Percentiles rank a stretch among this genome's conserved stretches.
Conservation (phyloP, 2,888 invertebrate genomes). For the Corbicula japonica region DNA sequence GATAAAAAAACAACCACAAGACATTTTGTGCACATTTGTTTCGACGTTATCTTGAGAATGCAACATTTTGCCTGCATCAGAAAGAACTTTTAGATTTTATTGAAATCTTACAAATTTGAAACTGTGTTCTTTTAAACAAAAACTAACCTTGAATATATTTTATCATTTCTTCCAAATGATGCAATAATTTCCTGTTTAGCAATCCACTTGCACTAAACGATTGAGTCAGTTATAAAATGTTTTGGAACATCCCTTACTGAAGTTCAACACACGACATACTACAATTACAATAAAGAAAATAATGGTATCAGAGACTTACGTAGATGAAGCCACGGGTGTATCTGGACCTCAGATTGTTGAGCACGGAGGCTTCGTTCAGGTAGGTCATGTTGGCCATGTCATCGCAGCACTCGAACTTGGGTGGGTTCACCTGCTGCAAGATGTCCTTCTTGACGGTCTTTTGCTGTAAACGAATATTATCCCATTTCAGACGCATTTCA, state of each 20-base stretch:
- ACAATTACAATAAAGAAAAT: neutral
- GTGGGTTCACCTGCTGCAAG: conserved; percentile 85
- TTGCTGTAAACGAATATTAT: conserved; percentile 88
- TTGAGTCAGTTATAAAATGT: neutral
- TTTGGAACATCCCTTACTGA: neutral
- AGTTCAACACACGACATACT: neutral
- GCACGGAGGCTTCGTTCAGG: conserved; percentile 85
- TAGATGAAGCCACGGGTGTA: conserved; percentile 83
- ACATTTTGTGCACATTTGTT: neutral
- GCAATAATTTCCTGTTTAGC: neutral
- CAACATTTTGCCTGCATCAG: neutral
- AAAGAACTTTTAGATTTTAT: too few relatives aligned
- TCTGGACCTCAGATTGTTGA: conserved; percentile 83
- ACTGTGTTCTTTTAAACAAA: too few relatives aligned
- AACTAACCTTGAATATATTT: neutral
- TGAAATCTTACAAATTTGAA: too few relatives aligned
- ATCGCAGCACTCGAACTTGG: conserved; percentile 84
- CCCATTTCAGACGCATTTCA: neutral
- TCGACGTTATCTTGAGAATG: neutral
- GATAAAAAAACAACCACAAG: neutral
- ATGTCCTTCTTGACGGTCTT: conserved; percentile 90
- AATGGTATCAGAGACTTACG: conserved; percentile 72
- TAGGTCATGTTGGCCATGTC: conserved; percentile 86
- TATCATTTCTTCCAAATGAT: neutral
- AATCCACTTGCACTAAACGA: neutral